Evolutionary conservation across 2,113 vertebrate genomes (phyloP), one percentile per base, ranked within the genome.

Genomic region (Myanophis thanlyinensis): DNA sequence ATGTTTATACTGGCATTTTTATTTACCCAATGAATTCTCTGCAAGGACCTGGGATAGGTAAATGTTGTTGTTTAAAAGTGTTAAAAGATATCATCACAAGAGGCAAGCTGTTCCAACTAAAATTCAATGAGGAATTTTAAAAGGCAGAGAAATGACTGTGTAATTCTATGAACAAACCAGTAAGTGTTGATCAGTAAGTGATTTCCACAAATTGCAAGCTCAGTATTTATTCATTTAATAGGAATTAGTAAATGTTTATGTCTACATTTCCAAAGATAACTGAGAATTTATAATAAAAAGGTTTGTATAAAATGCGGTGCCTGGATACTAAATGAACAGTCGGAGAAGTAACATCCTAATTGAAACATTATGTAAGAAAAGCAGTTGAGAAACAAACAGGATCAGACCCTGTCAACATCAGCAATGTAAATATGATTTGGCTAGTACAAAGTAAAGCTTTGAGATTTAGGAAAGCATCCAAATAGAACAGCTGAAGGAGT

Each of bases 391-490:
- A 95, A 96, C 96, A 96, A 96, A 94, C 88, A 73, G 84, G 54
- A 30, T 53, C n/a, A 95, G 95, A 94, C 53, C 92, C 96, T 94
- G 0, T 47, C 95, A 96, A 96, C 96, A 95, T 97, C 97, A 97
- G 95, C 95, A 98, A 97, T 0, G 0, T 96, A 98, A 98, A 97
- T 96, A 97, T 97, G 96, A 97, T 96, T 27, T 94, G 96, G 92
- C 87, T 95, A 95, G 94, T 85, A 88, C 96, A 95, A 97, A 97
- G 95, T 93, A 96, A 96, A 85, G 87, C 87, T 96, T 96, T 1
- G 96, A 96, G 95, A 92, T 95, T 48, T 94, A 94, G 93, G 96
- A 96, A 95, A 94, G 93, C 93, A 96, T 91, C 94, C 90, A 54
- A 91, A 89, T 56, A 90, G 56, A 96, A 94, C 93, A 95, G 95